phyloP scores from a whole-genome alignment of 2,113 vertebrate genomes.

The Halcyon senegalensis region DNA sequence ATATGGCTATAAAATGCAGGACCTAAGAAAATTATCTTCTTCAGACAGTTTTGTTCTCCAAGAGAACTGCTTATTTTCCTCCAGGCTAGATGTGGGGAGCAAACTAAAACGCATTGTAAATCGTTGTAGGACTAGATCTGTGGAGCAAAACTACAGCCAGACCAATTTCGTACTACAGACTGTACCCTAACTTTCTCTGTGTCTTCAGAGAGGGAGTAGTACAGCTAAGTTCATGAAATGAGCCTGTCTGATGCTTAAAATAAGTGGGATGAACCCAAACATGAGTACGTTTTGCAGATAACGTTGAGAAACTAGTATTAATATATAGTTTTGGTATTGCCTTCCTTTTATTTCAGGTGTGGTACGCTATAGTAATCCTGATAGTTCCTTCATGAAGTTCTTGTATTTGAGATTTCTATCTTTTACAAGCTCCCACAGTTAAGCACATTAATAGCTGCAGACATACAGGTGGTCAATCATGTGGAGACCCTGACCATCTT shows the following conservation, averaged over 20 bases:
- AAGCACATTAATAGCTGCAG: not conserved
- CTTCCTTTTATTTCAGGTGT: not conserved
- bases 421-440: not conserved
- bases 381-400: not conserved
- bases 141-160: not conserved
- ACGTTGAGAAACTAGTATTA: not conserved
- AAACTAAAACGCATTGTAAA: not conserved
- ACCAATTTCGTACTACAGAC: not conserved
- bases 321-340: rapidly evolving
- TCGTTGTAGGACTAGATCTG: not conserved
- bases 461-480: not conserved
- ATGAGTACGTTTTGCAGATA: not conserved
- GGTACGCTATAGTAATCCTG: not conserved
- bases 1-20: not conserved
- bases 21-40: not conserved
- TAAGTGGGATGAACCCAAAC: not conserved
- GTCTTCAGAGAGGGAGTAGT: not conserved
- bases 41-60: not conserved
- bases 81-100: not conserved
- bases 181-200: not conserved
- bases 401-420: not conserved
- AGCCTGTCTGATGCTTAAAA: not conserved
- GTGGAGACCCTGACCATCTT: not conserved
- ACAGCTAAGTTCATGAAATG: not conserved
- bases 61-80: not conserved